Conservation (phyloP, 2,797 vertebrate species). For the Alectoris magna region DNA sequence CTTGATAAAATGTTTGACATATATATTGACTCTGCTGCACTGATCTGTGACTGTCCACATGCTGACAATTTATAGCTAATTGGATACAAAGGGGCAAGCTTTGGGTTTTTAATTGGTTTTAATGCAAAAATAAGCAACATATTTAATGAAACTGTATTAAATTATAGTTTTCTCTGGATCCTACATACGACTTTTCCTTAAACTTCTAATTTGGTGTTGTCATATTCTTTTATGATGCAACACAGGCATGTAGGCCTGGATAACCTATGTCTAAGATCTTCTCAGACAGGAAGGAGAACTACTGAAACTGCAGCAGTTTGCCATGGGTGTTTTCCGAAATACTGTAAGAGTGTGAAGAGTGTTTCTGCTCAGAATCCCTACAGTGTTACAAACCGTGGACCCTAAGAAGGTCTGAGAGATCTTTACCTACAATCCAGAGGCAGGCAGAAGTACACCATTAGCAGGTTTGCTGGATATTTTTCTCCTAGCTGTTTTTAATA, state of each 20-base stretch:
- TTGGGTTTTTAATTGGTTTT: neutral
- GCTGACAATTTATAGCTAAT: neutral
- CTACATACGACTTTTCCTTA: neutral
- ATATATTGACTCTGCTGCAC: neutral
- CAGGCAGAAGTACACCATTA: neutral
- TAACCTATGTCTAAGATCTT: neutral
- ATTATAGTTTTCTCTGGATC: neutral
- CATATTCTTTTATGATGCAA: neutral
- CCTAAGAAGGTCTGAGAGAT: neutral
- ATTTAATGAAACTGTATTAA: neutral
- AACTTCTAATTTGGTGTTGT: neutral
- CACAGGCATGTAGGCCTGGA: rapidly evolving
- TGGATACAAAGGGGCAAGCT: rapidly evolving
- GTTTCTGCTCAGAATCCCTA: neutral
- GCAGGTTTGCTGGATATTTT: neutral
- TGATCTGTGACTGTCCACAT: neutral
- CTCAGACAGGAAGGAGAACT: neutral
- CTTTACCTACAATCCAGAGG: neutral
- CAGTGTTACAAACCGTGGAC: neutral
- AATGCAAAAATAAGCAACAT: neutral
- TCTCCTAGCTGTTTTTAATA: neutral
- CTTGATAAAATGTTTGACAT: neutral
- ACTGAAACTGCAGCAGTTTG: neutral
- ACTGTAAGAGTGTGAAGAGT: neutral
- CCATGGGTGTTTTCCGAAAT: neutral